phyloP scores from a whole-genome alignment of 1,140 invertebrate species.

The Halictus rubicundus region DNA sequence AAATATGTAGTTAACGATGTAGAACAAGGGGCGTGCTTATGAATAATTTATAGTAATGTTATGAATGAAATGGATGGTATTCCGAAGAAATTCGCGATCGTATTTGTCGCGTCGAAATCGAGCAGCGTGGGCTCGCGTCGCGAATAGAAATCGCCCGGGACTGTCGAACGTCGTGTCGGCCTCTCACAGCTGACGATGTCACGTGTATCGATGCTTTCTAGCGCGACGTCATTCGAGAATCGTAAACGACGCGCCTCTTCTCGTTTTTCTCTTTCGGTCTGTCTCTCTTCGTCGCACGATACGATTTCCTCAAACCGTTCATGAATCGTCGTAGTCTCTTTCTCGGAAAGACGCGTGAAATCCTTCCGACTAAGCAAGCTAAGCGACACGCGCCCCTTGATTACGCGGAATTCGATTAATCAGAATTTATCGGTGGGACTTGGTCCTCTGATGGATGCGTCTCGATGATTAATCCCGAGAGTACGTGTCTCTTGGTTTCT shows the following conservation, averaged over 20 bases:
- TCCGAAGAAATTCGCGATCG: background rate
- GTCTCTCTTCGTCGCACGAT: background rate
- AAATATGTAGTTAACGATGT: too few relatives aligned
- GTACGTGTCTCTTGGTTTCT: background rate
- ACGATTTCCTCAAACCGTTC: background rate
- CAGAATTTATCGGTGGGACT: too few relatives aligned
- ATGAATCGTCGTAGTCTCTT: background rate
- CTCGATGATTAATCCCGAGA: too few relatives aligned
- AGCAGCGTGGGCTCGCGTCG: slow-evolving; percentile 17
- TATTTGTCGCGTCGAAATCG: too few relatives aligned
- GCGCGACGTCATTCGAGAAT: slow-evolving; percentile 14
- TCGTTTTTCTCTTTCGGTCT: too few relatives aligned
- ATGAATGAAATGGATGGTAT: too few relatives aligned
- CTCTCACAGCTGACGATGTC: slow-evolving; percentile 38
- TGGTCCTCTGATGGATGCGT: too few relatives aligned
- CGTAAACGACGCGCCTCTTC: background rate
- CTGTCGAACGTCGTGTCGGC: background rate
- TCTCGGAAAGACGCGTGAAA: background rate
- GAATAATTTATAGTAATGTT: too few relatives aligned
- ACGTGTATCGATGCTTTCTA: slow-evolving; percentile 43
- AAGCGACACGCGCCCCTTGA: background rate
- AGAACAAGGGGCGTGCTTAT: too few relatives aligned
- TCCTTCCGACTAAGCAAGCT: background rate
- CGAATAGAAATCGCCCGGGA: slow-evolving; percentile 47
- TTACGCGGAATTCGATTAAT: slow-evolving; percentile 25